These are phyloP conservation scores for Acanthosepion lycidas DNA, from an alignment of 2,888 invertebrate genomes.

Conservation along the genomic window DNA sequence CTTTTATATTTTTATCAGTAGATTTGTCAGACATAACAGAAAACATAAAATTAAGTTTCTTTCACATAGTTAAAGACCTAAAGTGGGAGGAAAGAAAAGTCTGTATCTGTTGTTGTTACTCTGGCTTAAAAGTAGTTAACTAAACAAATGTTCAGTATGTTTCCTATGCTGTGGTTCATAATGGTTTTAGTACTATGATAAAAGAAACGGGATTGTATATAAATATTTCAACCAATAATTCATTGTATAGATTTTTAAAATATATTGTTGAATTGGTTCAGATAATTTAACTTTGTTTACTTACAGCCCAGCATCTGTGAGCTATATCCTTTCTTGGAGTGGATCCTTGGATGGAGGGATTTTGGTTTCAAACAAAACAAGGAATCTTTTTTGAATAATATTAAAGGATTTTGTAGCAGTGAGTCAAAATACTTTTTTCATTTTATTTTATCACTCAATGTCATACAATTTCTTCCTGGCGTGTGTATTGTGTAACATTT, in stretches of 20 bases:
- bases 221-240: neutral
- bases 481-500: neutral
- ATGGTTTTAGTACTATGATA: neutral
- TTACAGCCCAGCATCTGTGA: constrained; percentile 77
- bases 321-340: constrained; percentile 76
- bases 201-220: neutral
- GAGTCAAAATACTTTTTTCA: constrained; percentile 23
- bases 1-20: too few relatives aligned
- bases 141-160: neutral
- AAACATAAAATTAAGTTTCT: neutral
- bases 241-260: neutral
- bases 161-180: neutral
- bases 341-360: constrained; percentile 78
- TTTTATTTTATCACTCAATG: neutral
- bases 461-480: neutral
- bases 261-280: neutral
- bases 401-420: constrained; percentile 58
- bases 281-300: neutral
- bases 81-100: too few relatives aligned
- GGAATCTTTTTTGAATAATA: constrained; percentile 60
- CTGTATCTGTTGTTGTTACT: neutral
- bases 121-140: neutral
- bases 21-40: too few relatives aligned
- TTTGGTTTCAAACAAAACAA: constrained; percentile 76
- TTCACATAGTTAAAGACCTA: too few relatives aligned